Percentiles rank a stretch among this genome's conserved stretches.
These are phyloP conservation scores for Portevinia maculata DNA, from an alignment of 2,888 invertebrate species.

Conservation along the genomic window DNA sequence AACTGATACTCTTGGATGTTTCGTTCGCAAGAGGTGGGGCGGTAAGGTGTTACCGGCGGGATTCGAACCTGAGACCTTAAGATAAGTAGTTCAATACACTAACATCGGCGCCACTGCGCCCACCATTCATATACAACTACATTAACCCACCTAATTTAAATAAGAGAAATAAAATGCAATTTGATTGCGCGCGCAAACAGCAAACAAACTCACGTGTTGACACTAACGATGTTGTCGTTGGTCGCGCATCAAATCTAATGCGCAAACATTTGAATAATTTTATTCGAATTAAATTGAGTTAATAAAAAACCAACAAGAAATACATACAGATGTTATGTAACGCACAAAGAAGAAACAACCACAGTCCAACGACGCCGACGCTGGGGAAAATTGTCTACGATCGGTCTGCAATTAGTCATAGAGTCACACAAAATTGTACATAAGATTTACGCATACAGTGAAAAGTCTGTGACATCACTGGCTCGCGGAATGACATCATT, in stretches of 20 bases:
- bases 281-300: conserved; percentile 47
- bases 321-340: conserved; percentile 4
- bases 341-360: neutral
- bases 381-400: conserved; percentile 49
- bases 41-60: too few relatives aligned
- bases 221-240: neutral
- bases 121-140: too few relatives aligned
- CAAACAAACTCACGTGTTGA: conserved; percentile 17
- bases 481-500: conserved; percentile 62
- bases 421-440: conserved; percentile 16
- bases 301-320: conserved; percentile 45
- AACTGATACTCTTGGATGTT: too few relatives aligned
- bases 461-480: conserved; percentile 68
- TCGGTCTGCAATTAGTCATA: conserved; percentile 66
- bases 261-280: conserved; percentile 55
- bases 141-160: conserved; percentile 5
- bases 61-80: too few relatives aligned
- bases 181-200: conserved; percentile 34
- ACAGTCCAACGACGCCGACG: conserved; percentile 10
- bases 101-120: too few relatives aligned
- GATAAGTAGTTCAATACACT: too few relatives aligned
- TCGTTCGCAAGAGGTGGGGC: too few relatives aligned
- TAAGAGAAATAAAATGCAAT: conserved; percentile 23
- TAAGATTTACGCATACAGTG: neutral
- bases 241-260: conserved; percentile 27